Evolutionary conservation across 92 coral and sea anemone genomes (phyloP), one percentile per base, ranked within the genome.

Genomic region (Zoanthus sociatus): DNA sequence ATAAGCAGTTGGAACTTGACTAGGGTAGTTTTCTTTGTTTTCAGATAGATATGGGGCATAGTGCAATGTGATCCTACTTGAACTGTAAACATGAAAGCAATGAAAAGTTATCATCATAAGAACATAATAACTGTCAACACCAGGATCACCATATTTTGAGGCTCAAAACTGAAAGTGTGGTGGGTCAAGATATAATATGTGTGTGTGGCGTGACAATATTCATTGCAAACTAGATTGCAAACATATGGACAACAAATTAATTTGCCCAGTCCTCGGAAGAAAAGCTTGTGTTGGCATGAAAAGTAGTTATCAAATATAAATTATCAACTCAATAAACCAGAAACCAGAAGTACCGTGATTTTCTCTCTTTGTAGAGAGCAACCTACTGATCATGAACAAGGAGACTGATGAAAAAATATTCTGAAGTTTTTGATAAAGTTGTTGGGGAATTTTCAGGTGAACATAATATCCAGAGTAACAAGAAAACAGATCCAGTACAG

Each of bases 1-100:
- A 83, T n/a, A 69, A 78, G n/a, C 87, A 83, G 67, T 56, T 66
- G 42, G 46, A 67, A 83, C 66, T 83, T 9, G 87, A 67, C 78
- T 83, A 68, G 1, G 87, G 87, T 1, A 83, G 45, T 70, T 70
- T 42, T 76, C 64, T 84, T 75, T 73, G 82, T 53, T 84, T 72
- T 4, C 88, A 84, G 73, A 74, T 73, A 16, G 32, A 51, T 0
- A 51, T 21, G 84, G 84, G 18, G n/a, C 73, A 50, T 81, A 84
- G 21, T 84, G 88, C 72, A 42, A 60, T 48, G n/a, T 58, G 81
- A 48, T 84, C 79, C 88, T 70, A 69, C 64, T 84, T 13, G 78
- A 84, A 12, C 42, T 84, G 51, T 71, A 84, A 0, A 0, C 88
- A 84, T 26, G 78, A 71, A 84, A 71, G 87, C 87, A 6, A 71